Conservation (phyloP, 2,888 invertebrate species). For the Troides helena region DNA sequence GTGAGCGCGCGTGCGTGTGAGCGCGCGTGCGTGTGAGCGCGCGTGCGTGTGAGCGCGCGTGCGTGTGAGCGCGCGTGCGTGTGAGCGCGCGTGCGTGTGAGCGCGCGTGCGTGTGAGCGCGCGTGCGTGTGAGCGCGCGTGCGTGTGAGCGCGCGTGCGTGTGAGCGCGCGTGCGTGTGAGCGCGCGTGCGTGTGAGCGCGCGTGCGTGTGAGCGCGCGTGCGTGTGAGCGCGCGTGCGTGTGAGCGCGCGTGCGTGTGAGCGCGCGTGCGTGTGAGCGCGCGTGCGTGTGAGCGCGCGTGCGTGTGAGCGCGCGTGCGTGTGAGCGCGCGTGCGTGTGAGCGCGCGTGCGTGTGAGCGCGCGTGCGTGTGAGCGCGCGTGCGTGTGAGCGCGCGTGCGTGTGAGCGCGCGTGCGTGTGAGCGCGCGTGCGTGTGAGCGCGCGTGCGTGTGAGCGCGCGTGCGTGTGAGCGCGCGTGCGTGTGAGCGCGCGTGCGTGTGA, state of each 20-base stretch:
- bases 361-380: too few species aligned
- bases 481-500: too few species aligned
- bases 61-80: slow-evolving; percentile 27
- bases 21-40: slow-evolving; percentile 7
- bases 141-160: slow-evolving; percentile 30
- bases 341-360: slow-evolving; percentile 7
- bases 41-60: too few species aligned
- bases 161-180: too few species aligned
- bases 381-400: slow-evolving; percentile 27
- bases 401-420: slow-evolving; percentile 27
- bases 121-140: slow-evolving; percentile 17
- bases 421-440: too few species aligned
- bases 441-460: slow-evolving; percentile 17
- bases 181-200: slow-evolving; percentile 9
- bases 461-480: slow-evolving; percentile 30
- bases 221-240: too few species aligned
- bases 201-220: slow-evolving; percentile 30
- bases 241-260: too few species aligned
- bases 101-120: too few species aligned
- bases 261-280: slow-evolving; percentile 32
- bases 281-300: too few species aligned
- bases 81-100: slow-evolving; percentile 27
- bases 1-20: slow-evolving; percentile 32
- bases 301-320: too few species aligned
- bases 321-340: slow-evolving; percentile 32